These are phyloP conservation scores for Microctonus hyperodae DNA, from an alignment of 2,888 invertebrate species.

Conservation along the genomic window DNA sequence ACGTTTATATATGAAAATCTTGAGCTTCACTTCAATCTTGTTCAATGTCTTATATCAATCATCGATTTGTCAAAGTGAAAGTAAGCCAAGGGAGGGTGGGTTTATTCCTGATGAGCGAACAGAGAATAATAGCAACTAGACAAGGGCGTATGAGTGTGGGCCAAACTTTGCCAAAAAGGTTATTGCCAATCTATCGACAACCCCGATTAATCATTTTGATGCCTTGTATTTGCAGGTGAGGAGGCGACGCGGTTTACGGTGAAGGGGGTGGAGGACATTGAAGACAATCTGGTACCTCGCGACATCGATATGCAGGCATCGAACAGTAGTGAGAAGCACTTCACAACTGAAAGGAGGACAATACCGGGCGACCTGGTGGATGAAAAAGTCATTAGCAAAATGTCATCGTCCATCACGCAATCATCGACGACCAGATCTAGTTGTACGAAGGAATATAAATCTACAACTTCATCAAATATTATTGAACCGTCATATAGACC, in stretches of 20 bases:
- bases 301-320: conserved; percentile 57
- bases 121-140: conserved; percentile 22
- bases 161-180: conserved; percentile 38
- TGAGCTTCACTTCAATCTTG: background rate
- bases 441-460: conserved; percentile 56
- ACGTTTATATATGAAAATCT: background rate
- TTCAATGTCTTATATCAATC: conserved; percentile 24
- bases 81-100: conserved; percentile 12
- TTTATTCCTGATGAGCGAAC: conserved; percentile 18
- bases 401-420: conserved; percentile 58
- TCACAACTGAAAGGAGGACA: conserved; percentile 54
- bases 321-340: conserved; percentile 59
- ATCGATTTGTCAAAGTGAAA: conserved; percentile 13
- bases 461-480: conserved; percentile 53
- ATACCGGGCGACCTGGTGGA: conserved; percentile 43
- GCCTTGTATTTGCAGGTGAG: conserved; percentile 44
- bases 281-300: conserved; percentile 42
- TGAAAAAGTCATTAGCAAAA: conserved; percentile 51
- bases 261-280: conserved; percentile 38
- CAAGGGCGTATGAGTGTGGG: conserved; percentile 23
- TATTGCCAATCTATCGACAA: conserved; percentile 55
- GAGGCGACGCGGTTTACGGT: conserved; percentile 43
- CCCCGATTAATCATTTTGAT: conserved; percentile 51
- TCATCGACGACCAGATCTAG: conserved; percentile 58
- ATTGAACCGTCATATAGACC: conserved; percentile 39